Conservation (phyloP, 2,797 vertebrate genomes). For the Apogon hyalosoma region DNA sequence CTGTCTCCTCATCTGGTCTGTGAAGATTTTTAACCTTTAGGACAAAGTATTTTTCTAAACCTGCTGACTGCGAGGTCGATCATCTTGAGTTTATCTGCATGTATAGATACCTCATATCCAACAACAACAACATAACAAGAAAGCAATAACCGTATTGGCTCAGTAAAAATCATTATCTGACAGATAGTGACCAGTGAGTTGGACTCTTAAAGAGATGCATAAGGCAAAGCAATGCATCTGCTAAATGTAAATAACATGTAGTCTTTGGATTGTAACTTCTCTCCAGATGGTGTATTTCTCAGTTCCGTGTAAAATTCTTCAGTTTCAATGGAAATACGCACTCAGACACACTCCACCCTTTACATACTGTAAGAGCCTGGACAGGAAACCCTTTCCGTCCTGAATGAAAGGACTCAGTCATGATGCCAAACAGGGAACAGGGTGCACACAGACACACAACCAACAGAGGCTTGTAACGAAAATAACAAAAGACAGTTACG, state of each 20-base stretch:
- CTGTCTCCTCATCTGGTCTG: not conserved
- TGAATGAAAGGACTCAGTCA: constrained; percentile 76
- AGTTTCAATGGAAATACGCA: constrained; percentile 11
- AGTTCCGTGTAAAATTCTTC: constrained; percentile 30
- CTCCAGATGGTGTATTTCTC: not conserved
- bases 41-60: not conserved
- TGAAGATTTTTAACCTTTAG: not conserved
- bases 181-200: not conserved
- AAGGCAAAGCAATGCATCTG: too few species aligned
- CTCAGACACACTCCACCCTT: constrained; percentile 59
- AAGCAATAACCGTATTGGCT: not conserved
- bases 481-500: not conserved
- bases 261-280: not conserved
- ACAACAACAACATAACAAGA: not conserved
- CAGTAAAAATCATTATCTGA: not conserved
- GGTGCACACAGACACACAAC: constrained; percentile 4
- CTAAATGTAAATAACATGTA: not conserved
- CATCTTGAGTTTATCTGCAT: not conserved
- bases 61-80: constrained; percentile 1
- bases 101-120: too few species aligned
- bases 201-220: not conserved
- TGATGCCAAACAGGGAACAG: constrained; percentile 43
- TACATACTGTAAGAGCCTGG: constrained; percentile 50
- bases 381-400: constrained; percentile 69
- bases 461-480: not conserved